These are phyloP conservation scores for Spisula subtruncata DNA, from an alignment of 2,888 invertebrate species.

Conservation along the genomic window DNA sequence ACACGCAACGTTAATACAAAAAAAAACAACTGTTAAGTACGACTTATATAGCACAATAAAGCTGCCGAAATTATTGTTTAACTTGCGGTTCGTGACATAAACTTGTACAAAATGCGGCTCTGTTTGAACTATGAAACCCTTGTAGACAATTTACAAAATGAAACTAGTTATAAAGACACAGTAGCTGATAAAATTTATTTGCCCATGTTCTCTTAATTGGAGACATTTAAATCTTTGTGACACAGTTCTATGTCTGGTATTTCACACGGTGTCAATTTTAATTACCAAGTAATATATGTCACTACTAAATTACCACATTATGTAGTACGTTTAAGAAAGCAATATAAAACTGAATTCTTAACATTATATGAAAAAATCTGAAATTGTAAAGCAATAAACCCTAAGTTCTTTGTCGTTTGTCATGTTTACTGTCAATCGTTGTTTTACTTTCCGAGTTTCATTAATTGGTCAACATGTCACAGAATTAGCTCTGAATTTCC, in stretches of 20 bases:
- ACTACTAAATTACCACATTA: background rate
- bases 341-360: background rate
- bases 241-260: background rate
- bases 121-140: background rate
- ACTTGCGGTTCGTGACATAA: constrained; percentile 4
- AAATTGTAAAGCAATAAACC: background rate
- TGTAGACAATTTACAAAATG: constrained; percentile 3
- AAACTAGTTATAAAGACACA: background rate
- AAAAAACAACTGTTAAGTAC: constrained; percentile 1
- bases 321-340: background rate
- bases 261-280: constrained; percentile 28
- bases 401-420: too few species aligned
- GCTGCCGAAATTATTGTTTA: constrained; percentile 13
- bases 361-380: too few species aligned
- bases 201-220: constrained; percentile 2
- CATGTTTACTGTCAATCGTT: too few species aligned
- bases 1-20: too few species aligned
- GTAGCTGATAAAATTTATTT: background rate
- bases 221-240: constrained; percentile 18
- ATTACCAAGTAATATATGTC: constrained; percentile 2
- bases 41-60: constrained; percentile 18
- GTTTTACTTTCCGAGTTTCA: too few species aligned
- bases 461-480: too few species aligned
- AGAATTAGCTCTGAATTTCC: too few species aligned
- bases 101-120: background rate